Evolutionary conservation across 2,113 vertebrate genomes (phyloP).

Genomic region (Oreochromis aureus): DNA sequence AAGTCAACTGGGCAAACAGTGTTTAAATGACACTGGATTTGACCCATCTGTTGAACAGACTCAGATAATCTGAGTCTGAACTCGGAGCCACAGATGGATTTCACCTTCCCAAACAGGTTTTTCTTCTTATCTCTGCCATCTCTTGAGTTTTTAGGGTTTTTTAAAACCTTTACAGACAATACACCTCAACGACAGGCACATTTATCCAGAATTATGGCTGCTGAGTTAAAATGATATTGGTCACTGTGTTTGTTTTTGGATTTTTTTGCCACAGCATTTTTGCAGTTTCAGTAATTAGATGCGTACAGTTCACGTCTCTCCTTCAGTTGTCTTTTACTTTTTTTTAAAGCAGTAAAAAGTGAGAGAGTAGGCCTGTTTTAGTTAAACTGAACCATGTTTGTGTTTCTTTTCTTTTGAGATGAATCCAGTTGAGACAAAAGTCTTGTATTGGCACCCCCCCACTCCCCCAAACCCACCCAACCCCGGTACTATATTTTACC

Average conservation of each 20-base stretch:
- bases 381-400: background rate
- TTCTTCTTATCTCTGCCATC: background rate
- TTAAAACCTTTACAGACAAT: background rate
- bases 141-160: background rate
- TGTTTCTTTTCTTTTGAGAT: background rate
- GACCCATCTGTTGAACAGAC: slow-evolving; percentile 16
- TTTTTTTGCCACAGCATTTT: background rate
- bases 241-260: background rate
- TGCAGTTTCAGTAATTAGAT: background rate
- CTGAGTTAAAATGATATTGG: background rate
- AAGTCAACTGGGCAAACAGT: background rate
- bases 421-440: background rate
- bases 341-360: background rate
- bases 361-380: background rate
- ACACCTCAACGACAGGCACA: background rate
- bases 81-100: background rate
- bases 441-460: background rate
- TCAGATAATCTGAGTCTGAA: background rate
- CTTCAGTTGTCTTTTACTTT: background rate
- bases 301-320: background rate
- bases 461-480: background rate
- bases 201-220: background rate
- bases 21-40: slow-evolving; percentile 1
- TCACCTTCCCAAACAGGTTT: background rate
- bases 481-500: background rate